Conservation (phyloP, 2,888 invertebrate species). For the Melipona bicolor region DNA sequence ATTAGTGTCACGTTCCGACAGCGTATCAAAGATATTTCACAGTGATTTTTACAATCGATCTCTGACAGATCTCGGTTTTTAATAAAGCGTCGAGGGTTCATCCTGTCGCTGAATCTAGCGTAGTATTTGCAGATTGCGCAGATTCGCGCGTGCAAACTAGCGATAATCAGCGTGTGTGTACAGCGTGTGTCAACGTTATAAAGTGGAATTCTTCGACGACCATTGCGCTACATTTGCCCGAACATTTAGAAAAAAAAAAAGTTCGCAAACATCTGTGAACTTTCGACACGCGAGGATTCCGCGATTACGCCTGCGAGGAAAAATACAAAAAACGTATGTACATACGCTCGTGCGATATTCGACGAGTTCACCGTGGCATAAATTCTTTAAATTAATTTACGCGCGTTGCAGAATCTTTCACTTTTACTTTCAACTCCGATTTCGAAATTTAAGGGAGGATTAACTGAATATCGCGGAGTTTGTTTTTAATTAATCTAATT, state of each 20-base stretch:
- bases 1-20: background rate
- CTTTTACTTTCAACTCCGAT: no score
- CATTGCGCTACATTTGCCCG: background rate
- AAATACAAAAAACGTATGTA: background rate
- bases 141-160: background rate
- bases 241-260: background rate
- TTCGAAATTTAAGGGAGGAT: background rate
- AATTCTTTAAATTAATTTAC: background rate
- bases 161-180: conserved; percentile 2
- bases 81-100: background rate
- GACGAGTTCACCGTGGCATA: conserved; percentile 4
- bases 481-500: no score
- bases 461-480: background rate
- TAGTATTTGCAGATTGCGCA: background rate
- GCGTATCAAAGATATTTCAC: background rate
- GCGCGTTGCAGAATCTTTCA: background rate
- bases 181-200: conserved; percentile 22
- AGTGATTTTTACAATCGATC: background rate
- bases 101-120: background rate
- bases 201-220: conserved; percentile 20
- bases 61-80: background rate
- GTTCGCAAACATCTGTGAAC: background rate
- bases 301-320: background rate
- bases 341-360: background rate
- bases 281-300: conserved; percentile 5